phyloP scores from a whole-genome alignment of 2,888 invertebrate genomes.

The Drosophila falleni region DNA sequence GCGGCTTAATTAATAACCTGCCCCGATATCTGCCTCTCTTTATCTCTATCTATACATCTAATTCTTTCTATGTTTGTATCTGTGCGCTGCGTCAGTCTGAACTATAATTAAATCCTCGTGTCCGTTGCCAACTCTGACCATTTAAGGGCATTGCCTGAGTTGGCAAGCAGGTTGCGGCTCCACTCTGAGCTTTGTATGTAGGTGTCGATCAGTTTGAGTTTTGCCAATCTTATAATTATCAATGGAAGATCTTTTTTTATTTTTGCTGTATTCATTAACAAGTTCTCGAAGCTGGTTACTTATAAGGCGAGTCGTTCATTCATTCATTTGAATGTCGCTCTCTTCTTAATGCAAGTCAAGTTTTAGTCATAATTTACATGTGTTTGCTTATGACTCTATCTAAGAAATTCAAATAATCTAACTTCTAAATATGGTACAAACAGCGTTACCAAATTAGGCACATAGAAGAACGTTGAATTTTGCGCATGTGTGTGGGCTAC shows the following conservation, averaged over 20 bases:
- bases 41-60: constrained; percentile 19
- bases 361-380: constrained; percentile 76
- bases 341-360: constrained; percentile 65
- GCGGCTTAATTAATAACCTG: constrained; percentile 72
- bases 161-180: constrained; percentile 43
- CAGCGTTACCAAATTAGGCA: constrained; percentile 64
- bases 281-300: constrained; percentile 58
- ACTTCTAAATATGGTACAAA: constrained; percentile 56
- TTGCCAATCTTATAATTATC: constrained; percentile 73
- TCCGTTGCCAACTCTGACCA: constrained; percentile 57
- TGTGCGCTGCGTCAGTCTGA: constrained; percentile 19
- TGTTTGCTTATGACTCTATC: constrained; percentile 56
- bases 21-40: constrained; percentile 10
- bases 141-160: constrained; percentile 67
- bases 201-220: constrained; percentile 40
- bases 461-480: constrained; percentile 42
- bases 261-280: constrained; percentile 67
- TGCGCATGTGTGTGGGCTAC: constrained; percentile 36
- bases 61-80: constrained; percentile 16
- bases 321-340: constrained; percentile 58
- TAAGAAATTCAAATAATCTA: constrained; percentile 51
- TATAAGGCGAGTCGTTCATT: constrained; percentile 58
- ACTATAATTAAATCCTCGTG: constrained; percentile 54
- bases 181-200: constrained; percentile 27
- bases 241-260: constrained; percentile 64